phyloP scores from a whole-genome alignment of 2,888 invertebrate genomes.

The Ceriagrion tenellum region DNA sequence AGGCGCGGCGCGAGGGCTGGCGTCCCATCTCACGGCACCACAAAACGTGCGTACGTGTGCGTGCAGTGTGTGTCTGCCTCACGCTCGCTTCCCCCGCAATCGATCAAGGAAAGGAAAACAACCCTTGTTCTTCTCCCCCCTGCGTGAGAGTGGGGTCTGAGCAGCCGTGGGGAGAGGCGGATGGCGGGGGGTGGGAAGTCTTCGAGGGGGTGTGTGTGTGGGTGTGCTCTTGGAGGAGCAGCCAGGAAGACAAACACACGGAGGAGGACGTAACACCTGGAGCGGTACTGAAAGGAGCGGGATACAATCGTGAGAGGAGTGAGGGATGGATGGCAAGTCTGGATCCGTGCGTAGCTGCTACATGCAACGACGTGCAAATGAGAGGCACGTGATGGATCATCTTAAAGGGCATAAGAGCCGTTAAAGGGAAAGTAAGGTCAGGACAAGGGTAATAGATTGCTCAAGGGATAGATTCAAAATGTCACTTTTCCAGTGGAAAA shows the following conservation, averaged over 20 bases:
- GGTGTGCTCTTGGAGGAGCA: neutral
- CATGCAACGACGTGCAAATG: neutral
- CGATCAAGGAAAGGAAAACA: slow-evolving; percentile 36
- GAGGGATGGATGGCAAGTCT: neutral
- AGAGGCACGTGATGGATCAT: neutral
- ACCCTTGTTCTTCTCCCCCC: neutral
- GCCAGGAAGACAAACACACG: slow-evolving; percentile 24
- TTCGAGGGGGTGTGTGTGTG: neutral
- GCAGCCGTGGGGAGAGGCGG: neutral
- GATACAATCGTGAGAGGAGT: neutral
- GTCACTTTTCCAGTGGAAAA: no score
- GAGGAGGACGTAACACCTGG: neutral
- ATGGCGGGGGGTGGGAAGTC: no score
- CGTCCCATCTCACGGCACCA: neutral
- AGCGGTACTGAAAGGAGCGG: neutral
- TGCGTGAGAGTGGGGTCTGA: neutral
- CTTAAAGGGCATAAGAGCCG: no score
- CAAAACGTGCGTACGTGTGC: neutral
- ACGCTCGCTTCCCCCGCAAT: neutral
- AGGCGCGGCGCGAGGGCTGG: neutral
- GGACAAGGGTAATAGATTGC: no score
- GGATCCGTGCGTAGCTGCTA: neutral
- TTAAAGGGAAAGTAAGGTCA: no score
- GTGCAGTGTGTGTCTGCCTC: neutral
- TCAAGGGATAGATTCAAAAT: no score